phyloP scores from a whole-genome alignment of 2,888 invertebrate species.

The Limnephilus auricula region DNA sequence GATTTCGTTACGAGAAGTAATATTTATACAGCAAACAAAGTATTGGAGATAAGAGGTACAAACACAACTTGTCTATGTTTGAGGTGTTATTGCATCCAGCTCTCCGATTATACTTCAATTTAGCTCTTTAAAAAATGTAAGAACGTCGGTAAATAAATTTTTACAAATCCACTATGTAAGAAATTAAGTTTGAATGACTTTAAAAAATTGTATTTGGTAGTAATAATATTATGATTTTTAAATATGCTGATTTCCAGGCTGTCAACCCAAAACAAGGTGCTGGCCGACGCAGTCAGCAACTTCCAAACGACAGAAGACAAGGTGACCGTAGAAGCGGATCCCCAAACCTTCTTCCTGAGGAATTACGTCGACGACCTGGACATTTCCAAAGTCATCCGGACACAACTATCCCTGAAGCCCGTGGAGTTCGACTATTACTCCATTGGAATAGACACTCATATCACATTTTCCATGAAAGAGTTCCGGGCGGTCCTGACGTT shows the following conservation, averaged over 20 bases:
- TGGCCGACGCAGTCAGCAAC: constrained; percentile 86
- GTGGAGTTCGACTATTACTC: constrained; percentile 85
- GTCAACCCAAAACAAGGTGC: constrained; percentile 80
- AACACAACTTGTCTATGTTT: no score
- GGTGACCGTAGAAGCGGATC: constrained; percentile 85
- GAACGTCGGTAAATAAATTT: no score
- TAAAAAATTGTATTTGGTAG: no score
- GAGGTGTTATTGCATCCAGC: no score
- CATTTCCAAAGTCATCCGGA: constrained; percentile 84
- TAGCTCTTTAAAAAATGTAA: no score
- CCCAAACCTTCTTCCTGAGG: constrained; percentile 81
- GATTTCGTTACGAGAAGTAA: no score
- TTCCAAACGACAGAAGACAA: constrained; percentile 90
- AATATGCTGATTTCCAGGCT: constrained; percentile 73
- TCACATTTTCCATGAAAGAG: constrained; percentile 93
- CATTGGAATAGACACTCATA: constrained; percentile 81
- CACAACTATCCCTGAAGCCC: constrained; percentile 85
- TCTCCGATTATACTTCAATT: no score
- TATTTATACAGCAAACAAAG: no score
- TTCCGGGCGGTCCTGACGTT: constrained; percentile 88
- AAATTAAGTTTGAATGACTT: no score
- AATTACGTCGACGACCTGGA: constrained; percentile 87
- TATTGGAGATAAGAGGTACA: no score
- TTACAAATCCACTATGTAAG: no score
- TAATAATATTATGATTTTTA: no score